These are phyloP conservation scores for Formica selysi DNA, from an alignment of 1,140 invertebrate genomes.

Conservation along the genomic window DNA sequence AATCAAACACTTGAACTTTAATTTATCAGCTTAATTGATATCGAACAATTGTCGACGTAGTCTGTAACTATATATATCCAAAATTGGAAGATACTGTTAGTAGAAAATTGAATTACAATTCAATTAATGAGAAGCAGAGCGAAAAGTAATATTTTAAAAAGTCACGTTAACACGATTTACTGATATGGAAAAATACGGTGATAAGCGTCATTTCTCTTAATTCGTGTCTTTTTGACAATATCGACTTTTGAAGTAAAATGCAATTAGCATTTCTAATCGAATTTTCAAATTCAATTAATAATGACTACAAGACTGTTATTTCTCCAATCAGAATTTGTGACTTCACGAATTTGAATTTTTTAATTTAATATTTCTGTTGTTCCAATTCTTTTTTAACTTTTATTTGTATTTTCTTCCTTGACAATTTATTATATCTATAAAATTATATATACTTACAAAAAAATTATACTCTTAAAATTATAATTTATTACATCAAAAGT, in stretches of 20 bases:
- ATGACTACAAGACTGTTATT: not conserved
- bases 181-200: not conserved
- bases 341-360: not conserved
- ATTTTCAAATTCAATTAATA: not conserved
- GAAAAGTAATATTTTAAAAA: not conserved
- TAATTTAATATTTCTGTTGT: not conserved
- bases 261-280: not conserved
- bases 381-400: not conserved
- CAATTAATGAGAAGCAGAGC: not conserved
- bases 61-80: not conserved
- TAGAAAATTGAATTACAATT: constrained; percentile 4
- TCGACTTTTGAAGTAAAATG: not conserved
- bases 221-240: not conserved
- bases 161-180: not conserved
- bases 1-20: too few species aligned
- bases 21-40: not conserved
- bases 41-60: not conserved
- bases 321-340: not conserved
- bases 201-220: not conserved
- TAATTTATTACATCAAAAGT: too few species aligned
- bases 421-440: not conserved
- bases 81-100: not conserved
- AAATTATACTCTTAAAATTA: not conserved
- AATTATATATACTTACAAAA: not conserved
- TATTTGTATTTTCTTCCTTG: not conserved